phyloP scores from a whole-genome alignment of 2,888 invertebrate species.

The Trichopoda pennipes region DNA sequence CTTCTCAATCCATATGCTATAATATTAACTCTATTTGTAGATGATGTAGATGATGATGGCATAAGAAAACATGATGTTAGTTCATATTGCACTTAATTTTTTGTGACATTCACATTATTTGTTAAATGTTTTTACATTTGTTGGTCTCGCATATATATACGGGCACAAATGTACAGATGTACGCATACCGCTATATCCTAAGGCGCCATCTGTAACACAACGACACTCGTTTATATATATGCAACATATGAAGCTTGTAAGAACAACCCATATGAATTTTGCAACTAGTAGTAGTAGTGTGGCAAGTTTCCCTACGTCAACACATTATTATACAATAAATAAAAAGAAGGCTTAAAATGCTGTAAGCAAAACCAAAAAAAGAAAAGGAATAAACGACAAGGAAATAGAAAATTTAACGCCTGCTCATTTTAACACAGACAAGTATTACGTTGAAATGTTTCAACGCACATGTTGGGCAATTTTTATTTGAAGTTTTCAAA shows the following conservation, averaged over 20 bases:
- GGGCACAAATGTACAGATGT: background rate
- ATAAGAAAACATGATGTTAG: conserved; percentile 55
- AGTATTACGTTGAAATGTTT: conserved; percentile 29
- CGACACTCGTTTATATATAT: conserved; percentile 38
- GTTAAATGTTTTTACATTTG: conserved; percentile 60
- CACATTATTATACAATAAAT: conserved; percentile 50
- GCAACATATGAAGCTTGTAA: conserved; percentile 36
- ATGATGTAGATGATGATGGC: conserved; percentile 35
- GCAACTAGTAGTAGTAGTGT: conserved; percentile 37
- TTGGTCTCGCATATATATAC: conserved; percentile 26
- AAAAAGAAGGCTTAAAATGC: conserved; percentile 52
- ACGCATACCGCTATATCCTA: conserved; percentile 15
- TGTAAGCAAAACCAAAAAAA: conserved; percentile 2
- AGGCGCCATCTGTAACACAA: conserved; percentile 60
- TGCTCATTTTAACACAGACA: conserved; percentile 29
- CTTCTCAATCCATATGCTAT: conserved; percentile 32
- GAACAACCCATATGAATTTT: conserved; percentile 42
- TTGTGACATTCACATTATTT: conserved; percentile 65
- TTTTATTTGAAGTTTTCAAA: conserved; percentile 40
- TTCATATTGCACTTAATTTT: conserved; percentile 66
- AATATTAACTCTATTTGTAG: conserved; percentile 44
- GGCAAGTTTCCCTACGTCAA: conserved; percentile 51
- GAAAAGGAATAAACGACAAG: conserved; percentile 9
- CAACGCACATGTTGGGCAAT: conserved; percentile 38
- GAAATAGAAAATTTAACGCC: conserved; percentile 42